Conservation (phyloP, 2,113 vertebrate genomes). For the Carettochelys insculpta region DNA sequence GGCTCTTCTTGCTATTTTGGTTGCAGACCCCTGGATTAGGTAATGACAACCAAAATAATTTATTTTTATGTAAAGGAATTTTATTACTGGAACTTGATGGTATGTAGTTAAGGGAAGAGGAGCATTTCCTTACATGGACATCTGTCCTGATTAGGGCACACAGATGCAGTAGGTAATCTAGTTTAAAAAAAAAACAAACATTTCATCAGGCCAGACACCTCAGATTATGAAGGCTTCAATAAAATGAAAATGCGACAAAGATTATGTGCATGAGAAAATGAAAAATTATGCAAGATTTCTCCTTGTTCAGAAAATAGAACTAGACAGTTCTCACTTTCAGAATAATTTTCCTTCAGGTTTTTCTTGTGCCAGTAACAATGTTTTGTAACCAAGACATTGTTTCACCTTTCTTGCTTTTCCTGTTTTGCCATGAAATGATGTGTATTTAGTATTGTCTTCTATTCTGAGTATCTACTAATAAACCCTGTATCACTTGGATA, state of each 20-base stretch:
- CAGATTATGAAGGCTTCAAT: background rate
- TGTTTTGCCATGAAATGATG: background rate
- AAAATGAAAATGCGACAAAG: background rate
- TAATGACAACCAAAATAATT: background rate
- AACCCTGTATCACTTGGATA: background rate
- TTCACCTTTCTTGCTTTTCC: background rate
- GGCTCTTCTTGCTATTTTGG: too few species aligned
- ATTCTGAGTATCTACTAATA: background rate
- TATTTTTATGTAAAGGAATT: background rate
- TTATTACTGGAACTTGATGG: background rate
- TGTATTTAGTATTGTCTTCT: background rate
- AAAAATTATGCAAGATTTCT: background rate
- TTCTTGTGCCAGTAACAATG: background rate
- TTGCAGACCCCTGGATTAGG: too few species aligned
- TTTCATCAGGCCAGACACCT: background rate
- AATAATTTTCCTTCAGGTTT: background rate
- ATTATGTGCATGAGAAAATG: background rate
- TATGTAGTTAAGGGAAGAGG: background rate
- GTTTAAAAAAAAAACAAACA: background rate
- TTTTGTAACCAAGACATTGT: background rate
- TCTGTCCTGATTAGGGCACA: background rate
- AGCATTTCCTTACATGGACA: background rate
- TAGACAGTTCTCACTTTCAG: background rate
- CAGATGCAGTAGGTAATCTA: rapidly evolving
- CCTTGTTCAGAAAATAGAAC: background rate